Conservation (phyloP, 1,140 invertebrate genomes). For the Drosophila micromelanica region DNA sequence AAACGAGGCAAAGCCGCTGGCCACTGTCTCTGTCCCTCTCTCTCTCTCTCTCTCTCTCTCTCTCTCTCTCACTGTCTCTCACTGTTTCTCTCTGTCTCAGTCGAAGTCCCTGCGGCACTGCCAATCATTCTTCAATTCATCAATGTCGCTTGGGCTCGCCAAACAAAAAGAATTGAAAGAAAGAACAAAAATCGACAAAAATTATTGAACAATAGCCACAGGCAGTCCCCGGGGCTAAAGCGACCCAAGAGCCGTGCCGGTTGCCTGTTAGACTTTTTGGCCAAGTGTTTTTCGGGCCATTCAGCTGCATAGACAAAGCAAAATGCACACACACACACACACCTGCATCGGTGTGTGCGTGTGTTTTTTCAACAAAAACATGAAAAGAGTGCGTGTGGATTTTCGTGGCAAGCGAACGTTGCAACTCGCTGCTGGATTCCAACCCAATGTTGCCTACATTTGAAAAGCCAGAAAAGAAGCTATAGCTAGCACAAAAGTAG, state of each 20-base stretch:
- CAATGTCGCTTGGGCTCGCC: slow-evolving; percentile 59
- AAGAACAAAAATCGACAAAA: slow-evolving; percentile 27
- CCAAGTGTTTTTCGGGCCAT: slow-evolving; percentile 52
- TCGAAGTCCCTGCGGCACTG: slow-evolving; percentile 59
- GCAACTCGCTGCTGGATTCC: slow-evolving; percentile 47
- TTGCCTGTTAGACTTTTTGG: slow-evolving; percentile 38
- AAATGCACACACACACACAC: slow-evolving; percentile 2
- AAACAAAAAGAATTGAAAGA: slow-evolving; percentile 27
- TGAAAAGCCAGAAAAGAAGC: too few species aligned
- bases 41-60: neutral
- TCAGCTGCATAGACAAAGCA: slow-evolving; percentile 36
- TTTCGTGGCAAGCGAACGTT: slow-evolving; percentile 46
- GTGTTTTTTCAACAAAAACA: slow-evolving; percentile 11
- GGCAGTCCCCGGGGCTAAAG: slow-evolving; percentile 40
- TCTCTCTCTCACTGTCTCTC: neutral
- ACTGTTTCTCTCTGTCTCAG: neutral
- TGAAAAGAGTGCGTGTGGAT: slow-evolving; percentile 55
- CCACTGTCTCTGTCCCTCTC: neutral
- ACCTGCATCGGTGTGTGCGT: slow-evolving; percentile 2
- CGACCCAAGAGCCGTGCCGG: slow-evolving; percentile 16
- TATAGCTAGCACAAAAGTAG: too few species aligned
- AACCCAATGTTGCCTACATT: too few species aligned
- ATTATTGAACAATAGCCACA: slow-evolving; percentile 66
- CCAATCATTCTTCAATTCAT: slow-evolving; percentile 82
- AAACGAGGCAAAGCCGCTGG: slow-evolving; percentile 35